phyloP scores from a whole-genome alignment of 2,888 invertebrate genomes.

The Eurois occulta region DNA sequence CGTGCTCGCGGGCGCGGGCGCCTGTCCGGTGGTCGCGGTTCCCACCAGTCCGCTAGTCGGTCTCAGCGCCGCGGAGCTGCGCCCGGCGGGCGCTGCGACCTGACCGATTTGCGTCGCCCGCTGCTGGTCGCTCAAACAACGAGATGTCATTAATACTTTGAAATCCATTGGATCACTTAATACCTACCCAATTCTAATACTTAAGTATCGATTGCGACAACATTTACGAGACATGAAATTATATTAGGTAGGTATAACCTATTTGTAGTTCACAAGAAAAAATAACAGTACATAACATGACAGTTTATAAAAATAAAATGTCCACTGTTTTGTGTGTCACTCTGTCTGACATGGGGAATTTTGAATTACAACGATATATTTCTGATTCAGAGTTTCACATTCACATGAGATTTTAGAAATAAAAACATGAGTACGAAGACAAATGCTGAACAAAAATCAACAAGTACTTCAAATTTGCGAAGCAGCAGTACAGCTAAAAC shows the following conservation, averaged over 20 bases:
- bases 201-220: conserved; percentile 19
- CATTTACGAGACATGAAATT: background rate
- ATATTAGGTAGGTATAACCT: conserved; percentile 36
- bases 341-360: background rate
- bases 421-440: conserved; percentile 16
- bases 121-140: conserved; percentile 61
- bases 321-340: background rate
- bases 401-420: background rate
- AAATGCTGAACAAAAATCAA: background rate
- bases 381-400: background rate
- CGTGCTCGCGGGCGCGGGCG: conserved; percentile 22
- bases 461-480: background rate
- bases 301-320: conserved; percentile 9
- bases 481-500: background rate
- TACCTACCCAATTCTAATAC: conserved; percentile 32
- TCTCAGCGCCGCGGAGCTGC: conserved; percentile 61
- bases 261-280: background rate
- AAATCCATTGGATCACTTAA: conserved; percentile 67
- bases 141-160: conserved; percentile 68
- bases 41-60: conserved; percentile 66
- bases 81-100: conserved; percentile 67
- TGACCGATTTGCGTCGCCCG: conserved; percentile 81
- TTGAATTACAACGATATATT: background rate
- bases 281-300: background rate
- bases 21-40: conserved; percentile 64